Percentiles rank a stretch among this genome's conserved stretches.
These are phyloP conservation scores for Sycophila texana DNA, from an alignment of 2,888 invertebrate genomes.

Conservation along the genomic window DNA sequence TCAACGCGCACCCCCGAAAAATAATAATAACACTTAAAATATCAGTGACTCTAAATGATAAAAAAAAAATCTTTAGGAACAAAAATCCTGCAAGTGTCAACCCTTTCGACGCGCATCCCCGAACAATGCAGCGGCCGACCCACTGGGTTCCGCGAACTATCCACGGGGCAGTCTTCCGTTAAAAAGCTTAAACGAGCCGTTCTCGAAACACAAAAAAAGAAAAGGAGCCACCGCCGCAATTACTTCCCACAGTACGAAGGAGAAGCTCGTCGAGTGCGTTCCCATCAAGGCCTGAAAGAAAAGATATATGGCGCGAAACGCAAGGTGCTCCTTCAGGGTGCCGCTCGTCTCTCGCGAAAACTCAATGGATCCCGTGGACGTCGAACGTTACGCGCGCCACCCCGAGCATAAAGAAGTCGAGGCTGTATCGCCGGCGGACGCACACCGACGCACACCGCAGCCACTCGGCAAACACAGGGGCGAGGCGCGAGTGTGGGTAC, in stretches of 20 bases:
- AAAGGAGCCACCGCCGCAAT: slow-evolving; percentile 2
- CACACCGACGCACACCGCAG: background rate
- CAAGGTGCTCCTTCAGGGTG: slow-evolving; percentile 20
- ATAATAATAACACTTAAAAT: too few relatives aligned
- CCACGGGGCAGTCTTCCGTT: too few relatives aligned
- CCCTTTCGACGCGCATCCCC: too few relatives aligned
- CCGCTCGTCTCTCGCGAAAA: slow-evolving; percentile 19
- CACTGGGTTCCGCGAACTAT: too few relatives aligned
- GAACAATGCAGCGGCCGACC: too few relatives aligned
- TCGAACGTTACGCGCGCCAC: background rate
- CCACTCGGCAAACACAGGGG: background rate
- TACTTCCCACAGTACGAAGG: background rate
- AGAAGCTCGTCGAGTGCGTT: background rate
- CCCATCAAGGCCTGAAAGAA: background rate
- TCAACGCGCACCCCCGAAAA: too few relatives aligned
- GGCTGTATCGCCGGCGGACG: background rate
- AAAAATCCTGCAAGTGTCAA: too few relatives aligned
- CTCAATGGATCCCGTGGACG: background rate
- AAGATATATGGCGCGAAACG: background rate
- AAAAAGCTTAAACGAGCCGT: too few relatives aligned
- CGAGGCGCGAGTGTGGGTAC: background rate
- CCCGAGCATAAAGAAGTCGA: slow-evolving; percentile 23
- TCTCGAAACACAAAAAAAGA: background rate
- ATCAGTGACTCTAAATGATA: too few relatives aligned
- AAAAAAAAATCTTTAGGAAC: too few relatives aligned